Evolutionary conservation across 2,797 vertebrate species (phyloP), one percentile per base, ranked within the genome.

Genomic region (Oryzias sinensis): DNA sequence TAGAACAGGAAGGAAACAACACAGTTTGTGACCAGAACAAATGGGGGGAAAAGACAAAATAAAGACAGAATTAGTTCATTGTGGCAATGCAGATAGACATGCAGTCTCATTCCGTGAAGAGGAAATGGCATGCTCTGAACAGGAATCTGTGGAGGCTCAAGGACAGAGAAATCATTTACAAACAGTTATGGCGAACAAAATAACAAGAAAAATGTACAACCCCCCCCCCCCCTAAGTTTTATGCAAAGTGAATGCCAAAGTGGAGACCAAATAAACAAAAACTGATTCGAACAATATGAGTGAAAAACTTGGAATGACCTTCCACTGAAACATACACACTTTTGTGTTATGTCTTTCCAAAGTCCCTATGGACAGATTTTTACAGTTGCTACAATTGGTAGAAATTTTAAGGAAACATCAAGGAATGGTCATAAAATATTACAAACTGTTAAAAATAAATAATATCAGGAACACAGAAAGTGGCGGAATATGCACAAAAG

Each of bases 61-160:
- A 97, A 95, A 96, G 93, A 95, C 92, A 97, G 91, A 92, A 93
- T 98, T 98, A 98, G 97, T 98, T 93, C 89, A 92, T 91, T 91
- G 93, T 93, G 90, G 91, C 91, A 90, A 92, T 92, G 92, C 91
- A 82, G 4, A 85, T 93, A 93, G 84, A 91, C 95, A 93, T 94
- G 96, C 95, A 93, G 91, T 90, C 90, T 92, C 89, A 92, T 93
- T 93, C 77, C 88, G 72, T 91, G 92, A 90, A 85, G 80, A 85
- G 90, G 86, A 90, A 81, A 91, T 88, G 88, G 83, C 94, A 93
- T 94, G 95, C 93, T 93, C 89, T 90, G 89, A 89, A 85, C 86
- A 93, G 83, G 91, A 93, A 90, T 94, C 93, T 94, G 92, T 90
- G 59, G 59, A 72, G 66, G 55, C 72, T 75, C 68, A 68, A 70